phyloP scores from a whole-genome alignment of 1,140 invertebrate species.

The Marisa cornuarietis region DNA sequence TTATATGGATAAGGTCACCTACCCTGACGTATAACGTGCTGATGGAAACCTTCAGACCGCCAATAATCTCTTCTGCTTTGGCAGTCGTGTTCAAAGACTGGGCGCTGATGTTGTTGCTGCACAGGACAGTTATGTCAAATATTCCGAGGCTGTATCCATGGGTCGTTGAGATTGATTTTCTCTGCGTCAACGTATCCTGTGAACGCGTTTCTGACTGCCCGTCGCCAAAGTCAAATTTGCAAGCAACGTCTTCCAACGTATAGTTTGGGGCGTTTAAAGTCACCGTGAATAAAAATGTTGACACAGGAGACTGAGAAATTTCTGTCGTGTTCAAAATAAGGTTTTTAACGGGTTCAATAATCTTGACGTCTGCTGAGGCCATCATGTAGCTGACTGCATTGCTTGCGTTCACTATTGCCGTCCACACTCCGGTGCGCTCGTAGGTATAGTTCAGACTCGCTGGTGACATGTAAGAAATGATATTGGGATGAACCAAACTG shows the following conservation, averaged over 20 bases:
- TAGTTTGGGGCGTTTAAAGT: not conserved
- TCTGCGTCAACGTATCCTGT: not conserved
- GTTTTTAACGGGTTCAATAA: constrained; percentile 16
- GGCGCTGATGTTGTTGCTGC: constrained; percentile 39
- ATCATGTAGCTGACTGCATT: constrained; percentile 29
- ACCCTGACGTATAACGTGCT: constrained; percentile 4
- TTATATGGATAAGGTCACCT: constrained; percentile 4
- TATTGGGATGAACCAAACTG: constrained; percentile 15
- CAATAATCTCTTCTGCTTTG: constrained; percentile 32
- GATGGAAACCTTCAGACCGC: constrained; percentile 20
- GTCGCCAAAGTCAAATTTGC: constrained; percentile 30
- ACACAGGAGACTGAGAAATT: not conserved
- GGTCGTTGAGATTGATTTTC: not conserved
- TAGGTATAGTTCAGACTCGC: constrained; percentile 30
- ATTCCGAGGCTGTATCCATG: constrained; percentile 35
- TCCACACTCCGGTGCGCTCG: constrained; percentile 21
- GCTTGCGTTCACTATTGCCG: constrained; percentile 25
- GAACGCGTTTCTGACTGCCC: constrained; percentile 13
- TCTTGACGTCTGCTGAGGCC: not conserved
- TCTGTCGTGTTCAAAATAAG: constrained; percentile 12
- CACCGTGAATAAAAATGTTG: constrained; percentile 14
- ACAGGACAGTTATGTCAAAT: constrained; percentile 26
- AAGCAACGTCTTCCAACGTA: constrained; percentile 10
- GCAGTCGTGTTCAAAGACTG: constrained; percentile 13
- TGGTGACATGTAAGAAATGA: constrained; percentile 31